phyloP scores from a whole-genome alignment of 1,140 invertebrate genomes.

The Panagrolaimus sp. region DNA sequence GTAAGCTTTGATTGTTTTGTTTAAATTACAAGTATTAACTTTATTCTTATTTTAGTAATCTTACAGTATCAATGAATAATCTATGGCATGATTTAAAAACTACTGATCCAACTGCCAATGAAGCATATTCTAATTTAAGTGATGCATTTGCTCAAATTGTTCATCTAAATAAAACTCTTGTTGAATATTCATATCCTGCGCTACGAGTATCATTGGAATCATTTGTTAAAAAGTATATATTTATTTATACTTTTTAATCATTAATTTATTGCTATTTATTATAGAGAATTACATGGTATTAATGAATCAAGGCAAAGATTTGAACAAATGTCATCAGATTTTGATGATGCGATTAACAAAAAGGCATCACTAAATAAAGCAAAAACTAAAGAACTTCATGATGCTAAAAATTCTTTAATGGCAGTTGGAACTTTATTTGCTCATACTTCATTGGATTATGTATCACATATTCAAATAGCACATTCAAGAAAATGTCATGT shows the following conservation, averaged over 20 bases:
- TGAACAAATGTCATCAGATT: constrained; percentile 31
- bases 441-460: constrained; percentile 55
- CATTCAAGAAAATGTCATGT: constrained; percentile 51
- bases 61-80: constrained; percentile 36
- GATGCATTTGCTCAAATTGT: constrained; percentile 52
- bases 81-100: constrained; percentile 40
- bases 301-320: constrained; percentile 19
- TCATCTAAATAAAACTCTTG: constrained; percentile 40
- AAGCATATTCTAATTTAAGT: constrained; percentile 39
- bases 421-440: constrained; percentile 57
- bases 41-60: constrained; percentile 37
- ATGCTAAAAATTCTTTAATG: constrained; percentile 48
- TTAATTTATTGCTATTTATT: too few relatives aligned
- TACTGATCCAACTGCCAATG: constrained; percentile 26
- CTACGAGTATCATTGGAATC: constrained; percentile 29
- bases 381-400: constrained; percentile 39
- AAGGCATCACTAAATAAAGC: constrained; percentile 47
- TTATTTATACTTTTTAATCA: background rate
- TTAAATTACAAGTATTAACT: constrained; percentile 2
- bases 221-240: constrained; percentile 45
- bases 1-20: constrained; percentile 32
- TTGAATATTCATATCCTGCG: constrained; percentile 45
- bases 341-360: constrained; percentile 47
- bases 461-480: constrained; percentile 52
- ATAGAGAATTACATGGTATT: constrained; percentile 19